phyloP scores from a whole-genome alignment of 2,113 vertebrate genomes.

The Beaufortia kweichowensis region DNA sequence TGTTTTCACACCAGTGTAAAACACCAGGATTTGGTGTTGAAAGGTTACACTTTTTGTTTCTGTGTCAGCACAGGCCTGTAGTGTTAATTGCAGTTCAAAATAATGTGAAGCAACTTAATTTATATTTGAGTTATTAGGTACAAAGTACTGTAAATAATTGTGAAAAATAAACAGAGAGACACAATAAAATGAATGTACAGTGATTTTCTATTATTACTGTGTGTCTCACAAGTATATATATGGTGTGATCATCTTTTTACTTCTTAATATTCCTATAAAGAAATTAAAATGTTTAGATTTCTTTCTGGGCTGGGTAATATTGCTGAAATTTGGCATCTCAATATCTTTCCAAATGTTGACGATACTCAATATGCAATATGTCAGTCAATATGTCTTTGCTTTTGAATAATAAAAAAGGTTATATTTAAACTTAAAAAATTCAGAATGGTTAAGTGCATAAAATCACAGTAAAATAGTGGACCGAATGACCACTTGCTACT shows the following conservation, averaged over 20 bases:
- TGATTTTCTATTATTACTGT: background rate
- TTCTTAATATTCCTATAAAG: background rate
- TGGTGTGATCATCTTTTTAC: background rate
- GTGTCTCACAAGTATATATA: background rate
- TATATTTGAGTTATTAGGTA: background rate
- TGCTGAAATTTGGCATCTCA: no score
- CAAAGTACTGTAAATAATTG: background rate
- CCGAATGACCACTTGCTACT: no score
- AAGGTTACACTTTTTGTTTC: background rate
- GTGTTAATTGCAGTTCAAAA: background rate
- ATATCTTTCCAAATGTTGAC: no score
- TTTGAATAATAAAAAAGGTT: no score
- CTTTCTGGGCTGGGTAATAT: no score
- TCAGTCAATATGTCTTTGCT: no score
- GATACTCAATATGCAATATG: no score
- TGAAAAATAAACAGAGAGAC: background rate
- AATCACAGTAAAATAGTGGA: no score
- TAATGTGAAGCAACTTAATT: background rate
- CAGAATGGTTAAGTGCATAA: no score
- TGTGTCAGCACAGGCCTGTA: background rate
- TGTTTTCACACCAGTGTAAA: slow-evolving; percentile 15
- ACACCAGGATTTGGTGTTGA: background rate
- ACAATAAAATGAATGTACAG: background rate
- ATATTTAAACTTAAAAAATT: no score
- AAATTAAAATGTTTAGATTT: slow-evolving; percentile 47